phyloP scores from a whole-genome alignment of 1,140 invertebrate genomes.

The Steinernema khuongi region DNA sequence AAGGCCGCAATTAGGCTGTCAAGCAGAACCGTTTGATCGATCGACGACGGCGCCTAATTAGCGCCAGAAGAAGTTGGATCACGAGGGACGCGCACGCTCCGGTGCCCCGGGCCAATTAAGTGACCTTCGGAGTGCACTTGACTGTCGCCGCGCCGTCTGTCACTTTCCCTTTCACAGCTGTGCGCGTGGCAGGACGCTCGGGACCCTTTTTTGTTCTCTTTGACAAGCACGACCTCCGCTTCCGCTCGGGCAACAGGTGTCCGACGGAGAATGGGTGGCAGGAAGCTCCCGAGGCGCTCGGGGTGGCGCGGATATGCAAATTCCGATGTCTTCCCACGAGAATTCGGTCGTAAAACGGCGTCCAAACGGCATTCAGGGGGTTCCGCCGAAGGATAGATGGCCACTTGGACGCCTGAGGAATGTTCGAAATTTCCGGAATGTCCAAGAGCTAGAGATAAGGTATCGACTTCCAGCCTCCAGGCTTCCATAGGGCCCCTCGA shows the following conservation, averaged over 20 bases:
- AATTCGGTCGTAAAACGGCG: conserved; percentile 1
- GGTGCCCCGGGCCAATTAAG: background rate
- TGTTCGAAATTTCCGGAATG: background rate
- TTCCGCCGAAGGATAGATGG: too few species aligned
- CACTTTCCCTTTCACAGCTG: conserved; percentile 13
- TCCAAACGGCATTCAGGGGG: too few species aligned
- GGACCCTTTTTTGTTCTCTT: background rate
- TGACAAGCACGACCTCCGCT: background rate
- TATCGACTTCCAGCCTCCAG: too few species aligned
- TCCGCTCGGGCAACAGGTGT: background rate
- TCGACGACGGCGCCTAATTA: background rate
- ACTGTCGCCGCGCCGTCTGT: conserved; percentile 11
- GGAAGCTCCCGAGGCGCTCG: conserved; percentile 4
- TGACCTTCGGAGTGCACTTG: background rate
- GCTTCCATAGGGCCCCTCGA: too few species aligned
- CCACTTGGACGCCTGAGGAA: too few species aligned
- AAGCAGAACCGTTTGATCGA: conserved; percentile 2
- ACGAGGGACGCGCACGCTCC: background rate
- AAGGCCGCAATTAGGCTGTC: background rate
- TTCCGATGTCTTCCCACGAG: background rate
- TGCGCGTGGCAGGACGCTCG: background rate
- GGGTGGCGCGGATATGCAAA: too few species aligned
- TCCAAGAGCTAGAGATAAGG: too few species aligned
- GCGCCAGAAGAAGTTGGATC: background rate
- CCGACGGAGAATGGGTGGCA: conserved; percentile 6